Percentiles rank a stretch among this genome's conserved stretches.
Conservation (phyloP, 2,797 vertebrate species). For the Thamnophis elegans region DNA sequence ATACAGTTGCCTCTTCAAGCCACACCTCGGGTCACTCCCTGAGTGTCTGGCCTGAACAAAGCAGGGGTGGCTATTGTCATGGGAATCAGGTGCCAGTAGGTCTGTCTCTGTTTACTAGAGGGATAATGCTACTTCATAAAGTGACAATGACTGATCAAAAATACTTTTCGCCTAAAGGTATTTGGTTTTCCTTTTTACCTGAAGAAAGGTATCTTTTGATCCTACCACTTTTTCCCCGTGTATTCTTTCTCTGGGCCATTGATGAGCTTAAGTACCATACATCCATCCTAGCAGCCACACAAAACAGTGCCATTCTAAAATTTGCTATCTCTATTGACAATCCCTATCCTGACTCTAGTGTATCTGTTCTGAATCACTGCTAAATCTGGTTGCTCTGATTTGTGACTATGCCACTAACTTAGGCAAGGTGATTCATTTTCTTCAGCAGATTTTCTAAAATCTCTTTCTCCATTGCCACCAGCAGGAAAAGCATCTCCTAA, state of each 20-base stretch:
- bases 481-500: not conserved
- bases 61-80: conserved; percentile 61
- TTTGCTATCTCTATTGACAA: not conserved
- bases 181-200: conserved; percentile 60
- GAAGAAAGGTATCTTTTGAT: conserved; percentile 36
- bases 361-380: not conserved
- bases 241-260: not conserved
- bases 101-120: conserved; percentile 63
- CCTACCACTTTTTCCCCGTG: conserved; percentile 10
- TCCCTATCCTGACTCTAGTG: not conserved
- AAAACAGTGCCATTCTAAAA: not conserved
- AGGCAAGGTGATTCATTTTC: not conserved
- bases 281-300: not conserved
- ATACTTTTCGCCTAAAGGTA: conserved; percentile 33
- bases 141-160: conserved; percentile 61
- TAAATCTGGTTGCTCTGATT: not conserved
- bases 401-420: not conserved
- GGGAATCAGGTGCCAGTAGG: conserved; percentile 64
- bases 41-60: conserved; percentile 60
- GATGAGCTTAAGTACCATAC: not conserved
- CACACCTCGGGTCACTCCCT: conserved; percentile 60
- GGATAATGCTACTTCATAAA: conserved; percentile 56
- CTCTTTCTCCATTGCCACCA: not conserved
- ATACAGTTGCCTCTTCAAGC: conserved; percentile 54
- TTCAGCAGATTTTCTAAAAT: not conserved